Conservation (phyloP, 2,888 invertebrate genomes). For the Rhabditoides inermis region DNA sequence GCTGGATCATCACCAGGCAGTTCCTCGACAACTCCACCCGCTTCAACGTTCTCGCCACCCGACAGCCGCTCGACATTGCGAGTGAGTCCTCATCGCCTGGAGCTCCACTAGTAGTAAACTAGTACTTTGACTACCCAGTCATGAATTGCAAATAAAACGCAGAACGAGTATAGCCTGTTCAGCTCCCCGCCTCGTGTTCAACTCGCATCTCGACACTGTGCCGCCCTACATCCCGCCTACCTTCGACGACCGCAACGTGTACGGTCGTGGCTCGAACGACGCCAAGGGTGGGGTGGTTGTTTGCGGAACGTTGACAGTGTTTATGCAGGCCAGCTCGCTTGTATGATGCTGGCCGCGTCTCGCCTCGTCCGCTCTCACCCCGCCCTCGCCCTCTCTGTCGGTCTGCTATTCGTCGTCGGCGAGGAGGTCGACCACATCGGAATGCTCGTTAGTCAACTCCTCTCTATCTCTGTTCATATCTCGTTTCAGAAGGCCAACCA, state of each 20-base stretch:
- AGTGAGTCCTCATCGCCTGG: slow-evolving; percentile 1
- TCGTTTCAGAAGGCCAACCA: slow-evolving; percentile 35
- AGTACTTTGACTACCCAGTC: not conserved
- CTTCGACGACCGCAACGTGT: slow-evolving; percentile 30
- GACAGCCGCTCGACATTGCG: not conserved
- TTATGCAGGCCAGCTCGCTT: slow-evolving; percentile 38
- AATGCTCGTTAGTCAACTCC: slow-evolving; percentile 34
- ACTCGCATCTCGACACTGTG: slow-evolving; percentile 50
- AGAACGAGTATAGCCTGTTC: not conserved
- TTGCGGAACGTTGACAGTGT: not conserved
- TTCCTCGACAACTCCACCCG: slow-evolving; percentile 15
- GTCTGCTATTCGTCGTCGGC: slow-evolving; percentile 45
- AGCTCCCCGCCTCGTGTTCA: slow-evolving; percentile 37
- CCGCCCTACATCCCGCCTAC: slow-evolving; percentile 45
- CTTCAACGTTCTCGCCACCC: slow-evolving; percentile 32
- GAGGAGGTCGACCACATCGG: slow-evolving; percentile 48
- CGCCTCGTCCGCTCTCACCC: slow-evolving; percentile 22
- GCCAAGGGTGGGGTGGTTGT: slow-evolving; percentile 33
- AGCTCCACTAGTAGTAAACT: not conserved
- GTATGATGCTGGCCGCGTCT: slow-evolving; percentile 42
- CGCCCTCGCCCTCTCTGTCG: slow-evolving; percentile 29
- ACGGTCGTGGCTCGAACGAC: slow-evolving; percentile 46
- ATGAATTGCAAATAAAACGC: not conserved
- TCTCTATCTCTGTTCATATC: not conserved
- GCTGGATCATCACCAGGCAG: slow-evolving; percentile 29